A percentile compares a stretch with the other conserved stretches of the same genome.
phyloP scores from a whole-genome alignment of 2,888 invertebrate genomes.

The Tridacna crocea region DNA sequence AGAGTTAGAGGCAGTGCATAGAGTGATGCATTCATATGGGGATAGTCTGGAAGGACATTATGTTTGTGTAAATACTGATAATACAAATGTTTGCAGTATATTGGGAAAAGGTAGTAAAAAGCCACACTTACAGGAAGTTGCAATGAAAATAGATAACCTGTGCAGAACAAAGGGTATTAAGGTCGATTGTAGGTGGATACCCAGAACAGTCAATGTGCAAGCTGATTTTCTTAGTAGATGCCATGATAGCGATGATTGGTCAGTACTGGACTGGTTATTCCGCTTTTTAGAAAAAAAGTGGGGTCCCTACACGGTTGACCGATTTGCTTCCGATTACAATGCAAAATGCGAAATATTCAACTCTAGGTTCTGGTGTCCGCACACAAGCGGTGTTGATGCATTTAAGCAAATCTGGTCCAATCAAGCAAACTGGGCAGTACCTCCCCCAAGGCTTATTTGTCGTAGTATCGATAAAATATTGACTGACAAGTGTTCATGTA shows the following conservation, averaged over 20 bases:
- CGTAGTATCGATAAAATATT: constrained; percentile 27
- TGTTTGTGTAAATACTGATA: constrained; percentile 43
- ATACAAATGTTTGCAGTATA: constrained; percentile 44
- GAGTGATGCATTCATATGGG: constrained; percentile 26
- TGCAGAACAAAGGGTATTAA: constrained; percentile 37
- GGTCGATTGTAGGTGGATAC: constrained; percentile 51
- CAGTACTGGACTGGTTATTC: constrained; percentile 41
- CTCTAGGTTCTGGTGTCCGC: constrained; percentile 33
- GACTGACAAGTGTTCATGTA: constrained; percentile 18
- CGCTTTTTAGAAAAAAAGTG: constrained; percentile 38
- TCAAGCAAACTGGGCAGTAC: constrained; percentile 36
- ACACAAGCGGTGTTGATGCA: constrained; percentile 28
- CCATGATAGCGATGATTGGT: constrained; percentile 51
- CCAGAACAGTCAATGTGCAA: constrained; percentile 37
- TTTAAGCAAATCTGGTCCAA: constrained; percentile 22
- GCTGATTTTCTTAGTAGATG: constrained; percentile 56
- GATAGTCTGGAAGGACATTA: constrained; percentile 34
- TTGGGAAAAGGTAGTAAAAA: constrained; percentile 42
- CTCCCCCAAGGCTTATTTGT: constrained; percentile 30
- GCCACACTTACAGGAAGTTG: constrained; percentile 48
- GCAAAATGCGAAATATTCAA: constrained; percentile 46
- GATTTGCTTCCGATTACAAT: constrained; percentile 48
- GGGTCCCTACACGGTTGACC: constrained; percentile 48
- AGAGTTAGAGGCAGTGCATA: constrained; percentile 50
- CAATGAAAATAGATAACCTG: constrained; percentile 36